phyloP scores from a whole-genome alignment of 2,888 invertebrate species.

The Drosophila buzzatii region DNA sequence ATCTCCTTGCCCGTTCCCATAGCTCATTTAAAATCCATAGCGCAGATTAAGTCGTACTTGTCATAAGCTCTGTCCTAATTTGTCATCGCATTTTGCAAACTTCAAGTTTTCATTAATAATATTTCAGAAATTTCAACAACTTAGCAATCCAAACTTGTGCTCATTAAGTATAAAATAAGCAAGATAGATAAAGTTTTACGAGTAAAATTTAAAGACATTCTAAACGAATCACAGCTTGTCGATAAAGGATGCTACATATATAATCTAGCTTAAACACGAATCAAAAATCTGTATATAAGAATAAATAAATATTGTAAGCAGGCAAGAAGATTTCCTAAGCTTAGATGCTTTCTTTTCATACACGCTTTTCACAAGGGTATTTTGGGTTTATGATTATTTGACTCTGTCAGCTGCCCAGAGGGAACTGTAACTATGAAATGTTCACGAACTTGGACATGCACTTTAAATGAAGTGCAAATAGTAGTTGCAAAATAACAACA shows the following conservation, averaged over 20 bases:
- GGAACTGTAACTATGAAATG: slow-evolving; percentile 2
- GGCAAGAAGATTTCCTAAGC: background rate
- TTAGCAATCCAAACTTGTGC: slow-evolving; percentile 30
- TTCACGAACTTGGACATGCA: slow-evolving; percentile 43
- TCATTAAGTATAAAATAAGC: slow-evolving; percentile 19
- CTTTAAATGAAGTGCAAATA: slow-evolving; percentile 39
- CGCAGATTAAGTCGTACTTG: slow-evolving; percentile 30
- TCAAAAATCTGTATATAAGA: too few species aligned
- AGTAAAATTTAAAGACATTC: background rate
- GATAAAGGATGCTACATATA: too few species aligned
- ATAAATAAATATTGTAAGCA: too few species aligned
- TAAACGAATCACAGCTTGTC: background rate
- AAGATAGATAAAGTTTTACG: background rate
- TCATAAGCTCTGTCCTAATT: slow-evolving; percentile 44
- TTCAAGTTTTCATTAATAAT: slow-evolving; percentile 60
- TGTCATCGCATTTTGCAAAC: slow-evolving; percentile 43
- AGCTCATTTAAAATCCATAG: slow-evolving; percentile 54
- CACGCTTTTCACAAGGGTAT: background rate
- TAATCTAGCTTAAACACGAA: too few species aligned
- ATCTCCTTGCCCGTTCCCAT: background rate
- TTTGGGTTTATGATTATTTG: background rate
- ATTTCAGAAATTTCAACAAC: slow-evolving; percentile 40
- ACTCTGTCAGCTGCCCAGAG: slow-evolving; percentile 39
- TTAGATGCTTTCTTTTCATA: background rate
- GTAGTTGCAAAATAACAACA: slow-evolving; percentile 20